phyloP scores from a whole-genome alignment of 2,797 vertebrate species.

The Rallus crepitans region DNA sequence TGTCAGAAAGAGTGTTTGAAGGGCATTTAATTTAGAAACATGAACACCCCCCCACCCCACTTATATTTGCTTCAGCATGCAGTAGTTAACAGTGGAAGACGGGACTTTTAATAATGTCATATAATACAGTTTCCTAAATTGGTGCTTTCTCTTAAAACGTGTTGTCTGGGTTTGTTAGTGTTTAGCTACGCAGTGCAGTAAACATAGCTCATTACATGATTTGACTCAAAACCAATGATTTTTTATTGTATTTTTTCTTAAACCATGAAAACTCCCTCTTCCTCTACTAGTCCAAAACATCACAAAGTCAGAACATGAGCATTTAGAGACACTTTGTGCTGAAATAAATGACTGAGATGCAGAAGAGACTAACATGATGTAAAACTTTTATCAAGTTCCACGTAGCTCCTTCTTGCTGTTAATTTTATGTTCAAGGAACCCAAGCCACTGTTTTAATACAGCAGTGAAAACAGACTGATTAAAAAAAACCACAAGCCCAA shows the following conservation, averaged over 20 bases:
- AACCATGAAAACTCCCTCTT: background rate
- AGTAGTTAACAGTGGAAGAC: conserved; percentile 10
- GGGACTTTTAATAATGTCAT: background rate
- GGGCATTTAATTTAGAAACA: conserved; percentile 37
- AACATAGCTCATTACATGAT: background rate
- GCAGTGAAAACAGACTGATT: background rate
- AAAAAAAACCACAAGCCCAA: background rate
- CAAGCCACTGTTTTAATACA: background rate
- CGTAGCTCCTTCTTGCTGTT: background rate
- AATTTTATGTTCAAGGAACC: background rate
- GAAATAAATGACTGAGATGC: background rate
- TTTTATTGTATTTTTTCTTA: background rate
- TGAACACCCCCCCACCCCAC: background rate
- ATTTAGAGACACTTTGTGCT: background rate
- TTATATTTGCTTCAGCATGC: background rate
- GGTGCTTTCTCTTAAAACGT: background rate
- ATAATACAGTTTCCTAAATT: background rate
- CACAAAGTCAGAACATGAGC: background rate
- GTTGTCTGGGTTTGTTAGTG: background rate
- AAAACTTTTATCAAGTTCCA: background rate
- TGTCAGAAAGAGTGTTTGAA: conserved; percentile 46
- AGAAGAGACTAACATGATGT: background rate
- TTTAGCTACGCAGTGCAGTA: background rate
- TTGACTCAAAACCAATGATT: background rate
- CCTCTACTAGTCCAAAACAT: background rate